phyloP scores from a whole-genome alignment of 2,797 vertebrate species.

The Ispidina lecontei region DNA sequence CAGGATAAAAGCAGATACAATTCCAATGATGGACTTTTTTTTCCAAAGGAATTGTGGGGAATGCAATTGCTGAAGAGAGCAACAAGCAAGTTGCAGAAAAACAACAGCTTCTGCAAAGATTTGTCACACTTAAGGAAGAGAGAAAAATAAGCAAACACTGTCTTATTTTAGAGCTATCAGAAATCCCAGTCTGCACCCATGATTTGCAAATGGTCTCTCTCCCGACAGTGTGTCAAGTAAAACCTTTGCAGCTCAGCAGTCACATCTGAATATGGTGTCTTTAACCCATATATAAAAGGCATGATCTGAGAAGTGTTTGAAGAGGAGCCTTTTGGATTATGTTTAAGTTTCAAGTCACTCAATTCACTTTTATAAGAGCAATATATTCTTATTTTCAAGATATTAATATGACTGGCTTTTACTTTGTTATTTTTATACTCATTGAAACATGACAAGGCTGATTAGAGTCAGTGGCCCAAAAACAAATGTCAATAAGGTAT shows the following conservation, averaged over 20 bases:
- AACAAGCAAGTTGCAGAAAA: not conserved
- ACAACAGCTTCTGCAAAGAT: not conserved
- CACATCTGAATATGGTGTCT: conserved; percentile 2
- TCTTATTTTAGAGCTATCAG: not conserved
- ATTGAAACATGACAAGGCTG: conserved; percentile 1
- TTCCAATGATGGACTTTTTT: not conserved
- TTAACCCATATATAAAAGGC: conserved; percentile 5
- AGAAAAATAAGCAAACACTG: not conserved
- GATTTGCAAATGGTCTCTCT: not conserved
- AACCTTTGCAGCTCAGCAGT: not conserved
- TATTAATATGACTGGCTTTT: conserved; percentile 9
- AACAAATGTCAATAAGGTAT: conserved; percentile 4
- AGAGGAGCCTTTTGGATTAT: conserved; percentile 14
- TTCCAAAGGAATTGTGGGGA: not conserved
- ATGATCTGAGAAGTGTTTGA: conserved; percentile 3
- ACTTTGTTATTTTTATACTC: conserved; percentile 21
- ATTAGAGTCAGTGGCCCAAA: conserved; percentile 17
- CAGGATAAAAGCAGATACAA: conserved; percentile 41
- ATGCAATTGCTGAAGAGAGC: conserved; percentile 1
- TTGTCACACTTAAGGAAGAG: not conserved
- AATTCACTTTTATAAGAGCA: conserved; percentile 10
- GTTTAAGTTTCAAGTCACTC: conserved; percentile 4
- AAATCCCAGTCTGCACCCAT: not conserved
- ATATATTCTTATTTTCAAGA: conserved; percentile 14
- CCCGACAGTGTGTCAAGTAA: not conserved